A percentile compares a stretch with the other conserved stretches of the same genome.
Conservation (phyloP, 2,888 invertebrate species). For the Neoascia interrupta region DNA sequence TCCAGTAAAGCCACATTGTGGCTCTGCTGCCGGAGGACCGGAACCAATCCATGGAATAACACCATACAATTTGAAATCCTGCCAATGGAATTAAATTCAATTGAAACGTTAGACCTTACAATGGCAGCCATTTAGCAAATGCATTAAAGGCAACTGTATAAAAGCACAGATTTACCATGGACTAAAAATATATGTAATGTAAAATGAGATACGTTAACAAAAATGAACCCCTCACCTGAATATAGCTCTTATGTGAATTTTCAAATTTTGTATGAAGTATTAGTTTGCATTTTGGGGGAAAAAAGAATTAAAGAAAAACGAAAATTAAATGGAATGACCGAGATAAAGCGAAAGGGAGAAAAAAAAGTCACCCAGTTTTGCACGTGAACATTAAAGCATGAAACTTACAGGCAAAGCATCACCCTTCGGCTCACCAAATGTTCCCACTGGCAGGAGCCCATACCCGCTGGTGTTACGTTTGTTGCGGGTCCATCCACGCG, state of each 20-base stretch:
- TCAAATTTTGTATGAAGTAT: conserved; percentile 35
- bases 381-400: background rate
- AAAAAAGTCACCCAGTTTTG: conserved; percentile 5
- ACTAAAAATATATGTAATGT: background rate
- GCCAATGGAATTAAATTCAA: conserved; percentile 69
- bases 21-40: conserved; percentile 90
- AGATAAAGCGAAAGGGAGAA: background rate
- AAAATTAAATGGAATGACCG: no score
- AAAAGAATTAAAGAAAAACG: conserved; percentile 19
- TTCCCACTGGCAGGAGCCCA: conserved; percentile 89
- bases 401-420: conserved; percentile 87
- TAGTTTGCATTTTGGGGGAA: conserved; percentile 24
- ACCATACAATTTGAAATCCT: conserved; percentile 88
- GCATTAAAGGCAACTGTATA: background rate
- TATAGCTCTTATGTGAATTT: conserved; percentile 67
- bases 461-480: conserved; percentile 78
- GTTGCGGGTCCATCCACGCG: conserved; percentile 80
- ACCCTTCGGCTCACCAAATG: conserved; percentile 83
- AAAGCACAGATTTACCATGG: background rate
- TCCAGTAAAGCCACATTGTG: conserved; percentile 92
- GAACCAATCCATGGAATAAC: conserved; percentile 89
- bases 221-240: conserved; percentile 61
- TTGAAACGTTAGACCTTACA: background rate
- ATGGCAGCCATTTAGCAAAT: background rate
- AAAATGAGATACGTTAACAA: no score